Evolutionary conservation across 2,113 vertebrate species (phyloP).

Genomic region (Oenanthe oenanthe): DNA sequence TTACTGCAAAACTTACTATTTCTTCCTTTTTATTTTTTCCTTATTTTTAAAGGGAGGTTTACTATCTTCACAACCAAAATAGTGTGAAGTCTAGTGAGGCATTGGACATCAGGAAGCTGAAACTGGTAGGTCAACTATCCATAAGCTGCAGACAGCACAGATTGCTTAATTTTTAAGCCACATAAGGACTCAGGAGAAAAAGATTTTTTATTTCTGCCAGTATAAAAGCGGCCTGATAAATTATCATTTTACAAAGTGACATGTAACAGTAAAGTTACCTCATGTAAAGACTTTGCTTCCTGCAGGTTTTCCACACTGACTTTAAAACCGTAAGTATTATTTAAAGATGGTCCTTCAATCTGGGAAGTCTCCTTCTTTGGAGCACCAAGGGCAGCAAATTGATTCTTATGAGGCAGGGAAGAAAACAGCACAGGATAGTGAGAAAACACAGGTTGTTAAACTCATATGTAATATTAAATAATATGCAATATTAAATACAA

Average conservation of each 20-base stretch:
- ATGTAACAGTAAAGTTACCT: conserved; percentile 77
- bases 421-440: conserved; percentile 2
- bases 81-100: background rate
- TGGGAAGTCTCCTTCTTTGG: conserved; percentile 90
- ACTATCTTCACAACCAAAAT: background rate
- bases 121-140: background rate
- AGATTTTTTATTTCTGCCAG: background rate
- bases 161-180: background rate
- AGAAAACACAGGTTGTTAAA: conserved; percentile 9
- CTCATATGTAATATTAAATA: background rate
- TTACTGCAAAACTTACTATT: background rate
- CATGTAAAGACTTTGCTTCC: conserved; percentile 96
- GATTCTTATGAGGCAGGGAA: conserved; percentile 78
- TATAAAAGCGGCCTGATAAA: background rate
- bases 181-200: background rate
- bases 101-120: background rate
- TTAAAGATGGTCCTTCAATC: conserved; percentile 94
- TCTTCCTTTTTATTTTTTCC: background rate
- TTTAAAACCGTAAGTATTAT: conserved; percentile 96
- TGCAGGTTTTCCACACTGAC: conserved; percentile 95
- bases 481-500: background rate
- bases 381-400: conserved; percentile 84
- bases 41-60: background rate
- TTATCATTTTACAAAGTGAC: background rate
- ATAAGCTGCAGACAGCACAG: background rate